Conservation (phyloP, 1,140 invertebrate species). For the Drosophila erecta region DNA sequence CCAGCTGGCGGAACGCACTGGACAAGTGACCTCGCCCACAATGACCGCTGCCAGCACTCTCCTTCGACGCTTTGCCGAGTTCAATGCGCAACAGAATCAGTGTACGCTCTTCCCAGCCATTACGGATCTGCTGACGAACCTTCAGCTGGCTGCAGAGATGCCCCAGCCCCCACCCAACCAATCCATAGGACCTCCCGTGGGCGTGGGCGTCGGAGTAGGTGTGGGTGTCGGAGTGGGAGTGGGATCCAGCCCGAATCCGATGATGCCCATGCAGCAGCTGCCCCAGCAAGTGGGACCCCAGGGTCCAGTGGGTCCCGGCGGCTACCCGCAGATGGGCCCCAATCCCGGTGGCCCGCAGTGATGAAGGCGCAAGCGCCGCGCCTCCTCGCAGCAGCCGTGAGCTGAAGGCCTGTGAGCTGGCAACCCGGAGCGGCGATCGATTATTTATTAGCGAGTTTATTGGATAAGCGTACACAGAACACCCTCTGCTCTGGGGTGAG, state of each 20-base stretch:
- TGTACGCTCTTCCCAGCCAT: constrained; percentile 96
- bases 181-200: constrained; percentile 68
- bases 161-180: constrained; percentile 84
- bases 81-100: constrained; percentile 88
- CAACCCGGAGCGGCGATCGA: constrained; percentile 39
- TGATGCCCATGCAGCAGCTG: constrained; percentile 85
- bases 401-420: constrained; percentile 28
- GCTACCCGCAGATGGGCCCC: constrained; percentile 68
- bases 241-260: constrained; percentile 86
- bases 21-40: constrained; percentile 87
- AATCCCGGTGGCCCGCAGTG: constrained; percentile 80
- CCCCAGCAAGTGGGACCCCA: constrained; percentile 73
- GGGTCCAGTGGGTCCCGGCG: constrained; percentile 62
- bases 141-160: constrained; percentile 90
- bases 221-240: constrained; percentile 79
- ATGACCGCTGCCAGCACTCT: constrained; percentile 88
- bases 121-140: constrained; percentile 92
- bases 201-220: constrained; percentile 55
- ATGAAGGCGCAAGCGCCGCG: constrained; percentile 84
- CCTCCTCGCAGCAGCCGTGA: constrained; percentile 70
- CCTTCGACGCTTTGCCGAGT: constrained; percentile 89
- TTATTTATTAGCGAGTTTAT: constrained; percentile 16
- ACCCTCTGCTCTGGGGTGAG: not conserved
- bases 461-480: not conserved
- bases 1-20: constrained; percentile 92